Evolutionary conservation across 2,797 vertebrate species (phyloP), one percentile per base, ranked within the genome.

Genomic region (Fratercula arctica): DNA sequence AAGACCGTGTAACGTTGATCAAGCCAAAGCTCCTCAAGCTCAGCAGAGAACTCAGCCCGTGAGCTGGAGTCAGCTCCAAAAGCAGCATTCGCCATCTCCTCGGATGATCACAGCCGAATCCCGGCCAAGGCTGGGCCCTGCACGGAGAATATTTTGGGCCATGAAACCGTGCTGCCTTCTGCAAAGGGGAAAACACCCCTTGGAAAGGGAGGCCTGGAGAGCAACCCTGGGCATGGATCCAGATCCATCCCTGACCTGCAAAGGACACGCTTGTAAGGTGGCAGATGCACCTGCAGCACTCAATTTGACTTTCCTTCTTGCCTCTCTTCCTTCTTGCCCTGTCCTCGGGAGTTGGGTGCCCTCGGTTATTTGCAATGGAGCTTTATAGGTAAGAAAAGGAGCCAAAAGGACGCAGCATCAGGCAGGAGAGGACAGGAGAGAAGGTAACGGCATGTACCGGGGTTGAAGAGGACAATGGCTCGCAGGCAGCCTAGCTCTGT

Each of bases 401-500:
- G 50, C 29, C 56, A 9, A 17, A 78, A 66, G 76, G 37, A 46
- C 8, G 9, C 19, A 28, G 43, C 24, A 80, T 39, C 86, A 80
- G n/a, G 14, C 76, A 26, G 3, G 61, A 64, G 60, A 39, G 73
- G 46, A 48, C 7, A 20, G 76, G 56, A 72, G 91, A 50, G 43
- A 25, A 83, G 73, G 20, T 1, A 17, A 29, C 1, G 5, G 48
- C 43, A 57, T 20, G 1, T 95, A 99, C 99, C 99, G 6, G 99
- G 99, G 97, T 99, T 99, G 98, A 99, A 99, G 93, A 99, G 99
- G 83, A 99, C 99, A 3, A 99, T 99, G 64, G 99, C 99, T 59
- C 99, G 98, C 95, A 99, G 98, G 98, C 99, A 99, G 80, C 99
- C 99, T 96, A 99, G 98, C 97, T 99, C 99, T 4, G 99, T 99